A percentile compares a stretch with the other conserved stretches of the same genome.
phyloP scores from a whole-genome alignment of 2,113 vertebrate species.

The Chaetura pelagica region DNA sequence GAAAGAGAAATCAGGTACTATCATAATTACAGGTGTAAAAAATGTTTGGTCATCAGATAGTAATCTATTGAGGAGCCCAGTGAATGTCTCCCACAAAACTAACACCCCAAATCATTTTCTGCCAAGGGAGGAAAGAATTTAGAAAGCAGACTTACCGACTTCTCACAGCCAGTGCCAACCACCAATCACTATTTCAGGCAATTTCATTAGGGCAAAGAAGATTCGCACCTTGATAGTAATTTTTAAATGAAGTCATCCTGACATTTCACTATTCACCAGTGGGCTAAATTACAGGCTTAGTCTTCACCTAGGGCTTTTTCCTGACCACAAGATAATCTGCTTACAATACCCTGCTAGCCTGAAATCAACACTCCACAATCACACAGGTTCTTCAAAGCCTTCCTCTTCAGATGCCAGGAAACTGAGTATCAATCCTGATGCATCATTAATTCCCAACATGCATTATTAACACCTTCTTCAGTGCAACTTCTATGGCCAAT shows the following conservation, averaged over 20 bases:
- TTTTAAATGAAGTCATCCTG: constrained; percentile 11
- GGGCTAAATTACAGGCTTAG: constrained; percentile 13
- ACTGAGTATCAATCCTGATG: not conserved
- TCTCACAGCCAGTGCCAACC: not conserved
- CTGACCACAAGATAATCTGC: not conserved
- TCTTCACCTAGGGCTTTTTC: not conserved
- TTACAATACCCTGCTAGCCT: not conserved
- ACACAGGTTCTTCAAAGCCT: not conserved
- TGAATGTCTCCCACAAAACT: constrained; percentile 9
- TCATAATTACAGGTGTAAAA: constrained; percentile 35
- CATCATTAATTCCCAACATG: not conserved
- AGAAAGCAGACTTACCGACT: not conserved
- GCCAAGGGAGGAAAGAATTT: not conserved
- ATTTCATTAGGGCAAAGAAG: constrained; percentile 18
- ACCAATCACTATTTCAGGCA: not conserved
- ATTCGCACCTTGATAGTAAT: not conserved
- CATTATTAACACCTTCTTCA: not conserved
- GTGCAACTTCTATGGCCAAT: not conserved
- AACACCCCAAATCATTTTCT: not conserved
- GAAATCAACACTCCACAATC: not conserved
- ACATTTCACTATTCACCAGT: not conserved
- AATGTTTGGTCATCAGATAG: constrained; percentile 54
- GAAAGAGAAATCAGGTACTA: not conserved
- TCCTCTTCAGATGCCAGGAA: not conserved
- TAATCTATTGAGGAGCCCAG: constrained; percentile 21